Base-by-base conservation (phyloP, 2,113 vertebrate genomes). In the Apistogramma diplotaenia region DNA sequence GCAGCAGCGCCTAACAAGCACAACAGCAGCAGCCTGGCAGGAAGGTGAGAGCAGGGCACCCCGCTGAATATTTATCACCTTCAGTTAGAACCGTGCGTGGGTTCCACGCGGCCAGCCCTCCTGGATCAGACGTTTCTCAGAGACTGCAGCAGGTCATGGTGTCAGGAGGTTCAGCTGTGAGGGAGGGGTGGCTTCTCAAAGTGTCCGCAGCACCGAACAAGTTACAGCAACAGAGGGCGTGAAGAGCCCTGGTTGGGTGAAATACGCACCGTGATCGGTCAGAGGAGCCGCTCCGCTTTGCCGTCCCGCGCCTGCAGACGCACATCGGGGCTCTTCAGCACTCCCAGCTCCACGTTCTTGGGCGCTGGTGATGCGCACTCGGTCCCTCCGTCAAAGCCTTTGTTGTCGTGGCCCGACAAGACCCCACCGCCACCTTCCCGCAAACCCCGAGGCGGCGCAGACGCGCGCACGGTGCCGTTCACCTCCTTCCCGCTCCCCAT, bases 261-360 rank as follows among this genome's bases (percentile, higher is more conserved):
- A 54, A 78, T 71, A 91, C 91, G 15, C 79, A 94, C 91, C 91
- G n/a, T 71, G 1, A 83, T n/a, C 25, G 49, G 84, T 93, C 91
- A 94, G 59, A 96, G 84, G 1, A 92, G 87, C 62, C 89, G 88
- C 70, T 94, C 94, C 0, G 67, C 58, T 72, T 81, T 91, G 8
- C 60, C 79, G 8, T 72, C 80, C 13, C 8, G 81, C 1, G 56
- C 53, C 84, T 88, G 83, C 73, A 82, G 31, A 62, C 62, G 18
- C 73, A 72, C 86, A 43, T 74, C 81, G 0, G 92, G 78, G 82
- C 33, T 84, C 80, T 58, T 87, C 82, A 94, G 8, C 21, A 83
- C 78, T 3, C 81, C 92, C 83, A 95, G 4, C 77, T 94, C 94
- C 83, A 94, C 58, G 40, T 78, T 92, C 61, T 84, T 94, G 4